Evolutionary conservation across 2,797 vertebrate genomes (phyloP), one percentile per base, ranked within the genome.

Genomic region (Hyperoplus lanceolatus): DNA sequence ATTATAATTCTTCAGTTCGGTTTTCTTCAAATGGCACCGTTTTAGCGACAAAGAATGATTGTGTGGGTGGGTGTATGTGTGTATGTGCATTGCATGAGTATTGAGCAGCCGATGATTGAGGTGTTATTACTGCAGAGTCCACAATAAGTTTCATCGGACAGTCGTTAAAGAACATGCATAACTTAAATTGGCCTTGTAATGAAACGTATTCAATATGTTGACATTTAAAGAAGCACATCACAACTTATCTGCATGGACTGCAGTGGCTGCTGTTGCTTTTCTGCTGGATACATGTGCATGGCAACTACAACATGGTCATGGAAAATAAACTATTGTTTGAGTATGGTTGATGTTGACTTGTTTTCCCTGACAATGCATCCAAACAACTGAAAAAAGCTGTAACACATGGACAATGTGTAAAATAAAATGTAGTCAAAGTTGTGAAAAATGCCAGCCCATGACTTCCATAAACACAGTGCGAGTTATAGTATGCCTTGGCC

Each of bases 1-100:
- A 29, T 75, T 75, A 56, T 62, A 48, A 69, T 79, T 85, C 78
- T 57, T 63, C 39, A 50, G 51, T 64, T 67, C 51, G 48, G 43
- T 18, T 74, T 70, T 55, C 43, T 58, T 50, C 21, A 48, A 11
- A 38, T 46, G 36, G 4, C 53, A 68, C 58, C 42, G 62, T 50
- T 42, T 36, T 29, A 54, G 4, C 45, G 48, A 53, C 60, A n/a
- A 51, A 70, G 79, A 84, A 62, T 51, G 18, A 13, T 21, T 36
- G 13, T 55, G 54, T 55, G 18, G 10, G 48, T 8, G 49, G 16
- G 18, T 55, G 53, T 54, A 5, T 56, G 41, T 65, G n/a, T 48
- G 21, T 48, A 9, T 71, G 38, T 39, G 54, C 16, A 13, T 39
- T 54, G 15, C 36, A 50, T 38, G 29, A 39, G 9, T 29, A 3